phyloP scores from a whole-genome alignment of 2,888 invertebrate species.

The Heterodera filipjevi region DNA sequence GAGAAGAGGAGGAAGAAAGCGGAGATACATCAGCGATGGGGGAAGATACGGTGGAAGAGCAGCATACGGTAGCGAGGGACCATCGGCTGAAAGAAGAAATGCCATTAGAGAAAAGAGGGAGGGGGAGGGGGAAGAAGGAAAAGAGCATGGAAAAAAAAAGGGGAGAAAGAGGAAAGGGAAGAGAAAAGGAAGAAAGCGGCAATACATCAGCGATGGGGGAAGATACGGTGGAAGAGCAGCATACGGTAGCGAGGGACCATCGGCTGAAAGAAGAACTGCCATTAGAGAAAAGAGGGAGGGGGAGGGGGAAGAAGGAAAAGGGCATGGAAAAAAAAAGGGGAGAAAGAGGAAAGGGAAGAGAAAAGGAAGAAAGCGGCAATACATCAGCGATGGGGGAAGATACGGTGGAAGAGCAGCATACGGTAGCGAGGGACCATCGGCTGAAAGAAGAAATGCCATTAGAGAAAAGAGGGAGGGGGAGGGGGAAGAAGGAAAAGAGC shows the following conservation, averaged over 20 bases:
- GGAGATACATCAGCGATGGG: neutral
- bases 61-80: neutral
- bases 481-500: neutral
- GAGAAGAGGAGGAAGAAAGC: neutral
- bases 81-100: neutral
- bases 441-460: neutral
- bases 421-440: neutral
- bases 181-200: neutral
- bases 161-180: neutral
- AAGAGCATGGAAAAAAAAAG: neutral
- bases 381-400: neutral
- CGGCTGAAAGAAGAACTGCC: neutral
- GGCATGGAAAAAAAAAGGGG: neutral
- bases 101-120: neutral
- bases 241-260: neutral
- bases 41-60: neutral
- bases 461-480: neutral
- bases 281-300: neutral
- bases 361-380: neutral
- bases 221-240: neutral
- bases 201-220: neutral
- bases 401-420: slow-evolving; percentile 6
- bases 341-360: neutral
- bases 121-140: neutral
- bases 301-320: neutral